phyloP scores from a whole-genome alignment of 2,888 invertebrate species.

The Lasioglossum morio region DNA sequence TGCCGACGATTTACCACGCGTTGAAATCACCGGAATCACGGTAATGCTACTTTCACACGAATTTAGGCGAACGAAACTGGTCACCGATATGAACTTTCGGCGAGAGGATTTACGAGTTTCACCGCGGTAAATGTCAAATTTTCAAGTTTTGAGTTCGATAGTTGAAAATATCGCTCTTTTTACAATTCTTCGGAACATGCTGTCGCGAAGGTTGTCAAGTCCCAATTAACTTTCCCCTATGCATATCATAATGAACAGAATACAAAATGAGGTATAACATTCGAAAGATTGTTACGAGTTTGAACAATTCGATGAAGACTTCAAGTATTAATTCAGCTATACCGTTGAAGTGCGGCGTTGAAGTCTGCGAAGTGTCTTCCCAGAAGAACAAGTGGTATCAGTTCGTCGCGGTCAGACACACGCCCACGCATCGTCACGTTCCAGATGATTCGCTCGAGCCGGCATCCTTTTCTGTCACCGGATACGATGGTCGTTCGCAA shows the following conservation, averaged over 20 bases:
- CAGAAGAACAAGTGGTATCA: conserved; percentile 16
- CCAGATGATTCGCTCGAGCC: conserved; percentile 55
- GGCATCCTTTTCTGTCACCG: conserved; percentile 50
- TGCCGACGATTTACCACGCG: background rate
- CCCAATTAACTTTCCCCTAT: background rate
- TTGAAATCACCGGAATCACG: background rate
- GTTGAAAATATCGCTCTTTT: background rate
- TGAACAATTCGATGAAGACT: background rate
- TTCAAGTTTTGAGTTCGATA: background rate
- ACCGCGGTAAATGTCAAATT: background rate
- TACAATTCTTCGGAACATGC: background rate
- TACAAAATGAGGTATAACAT: background rate
- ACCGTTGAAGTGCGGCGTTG: background rate
- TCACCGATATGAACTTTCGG: background rate
- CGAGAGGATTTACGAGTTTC: background rate
- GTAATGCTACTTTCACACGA: conserved; percentile 10
- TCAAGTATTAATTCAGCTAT: background rate
- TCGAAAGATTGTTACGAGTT: background rate
- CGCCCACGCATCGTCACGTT: conserved; percentile 20
- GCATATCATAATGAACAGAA: background rate
- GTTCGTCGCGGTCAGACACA: background rate
- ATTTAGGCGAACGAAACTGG: background rate
- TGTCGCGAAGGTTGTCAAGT: background rate
- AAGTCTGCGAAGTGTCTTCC: background rate
- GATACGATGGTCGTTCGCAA: conserved; percentile 27